Evolutionary conservation across 2,113 vertebrate species (phyloP).

Genomic region (Protobothrops flavoviridis): DNA sequence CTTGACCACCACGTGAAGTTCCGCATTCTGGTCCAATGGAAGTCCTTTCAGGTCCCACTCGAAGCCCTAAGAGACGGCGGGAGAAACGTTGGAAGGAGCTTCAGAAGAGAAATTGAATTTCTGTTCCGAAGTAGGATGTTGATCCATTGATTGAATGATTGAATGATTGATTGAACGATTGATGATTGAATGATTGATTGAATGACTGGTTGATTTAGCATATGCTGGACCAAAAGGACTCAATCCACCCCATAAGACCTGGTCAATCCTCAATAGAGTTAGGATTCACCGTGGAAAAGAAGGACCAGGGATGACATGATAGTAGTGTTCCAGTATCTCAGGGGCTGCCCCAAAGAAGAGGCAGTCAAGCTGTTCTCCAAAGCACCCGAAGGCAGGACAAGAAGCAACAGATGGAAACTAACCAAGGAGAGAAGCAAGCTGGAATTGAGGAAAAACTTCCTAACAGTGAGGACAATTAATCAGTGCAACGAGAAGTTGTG

Average conservation of each 20-base stretch:
- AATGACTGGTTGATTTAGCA: not conserved
- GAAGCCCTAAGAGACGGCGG: constrained; percentile 77
- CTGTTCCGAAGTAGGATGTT: not conserved
- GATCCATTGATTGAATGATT: not conserved
- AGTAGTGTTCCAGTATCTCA: not conserved
- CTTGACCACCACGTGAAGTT: constrained; percentile 90
- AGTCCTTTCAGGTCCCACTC: constrained; percentile 96
- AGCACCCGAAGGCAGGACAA: not conserved
- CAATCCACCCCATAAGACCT: not conserved
- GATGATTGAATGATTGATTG: no score
- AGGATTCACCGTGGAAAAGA: not conserved
- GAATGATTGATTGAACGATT: not conserved
- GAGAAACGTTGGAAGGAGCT: accelerated
- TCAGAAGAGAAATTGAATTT: not conserved
- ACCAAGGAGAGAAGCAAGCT: not conserved
- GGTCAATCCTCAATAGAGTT: not conserved
- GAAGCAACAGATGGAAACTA: no score
- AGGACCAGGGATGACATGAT: not conserved
- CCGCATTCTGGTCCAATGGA: constrained; percentile 81
- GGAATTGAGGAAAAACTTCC: no score
- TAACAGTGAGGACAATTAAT: no score
- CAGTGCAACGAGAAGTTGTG: no score
- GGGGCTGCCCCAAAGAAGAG: not conserved
- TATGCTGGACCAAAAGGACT: not conserved
- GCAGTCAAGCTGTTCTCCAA: not conserved